These are phyloP conservation scores for Solenodon paradoxus DNA, from an alignment of 2,113 vertebrate genomes.

Conservation along the genomic window DNA sequence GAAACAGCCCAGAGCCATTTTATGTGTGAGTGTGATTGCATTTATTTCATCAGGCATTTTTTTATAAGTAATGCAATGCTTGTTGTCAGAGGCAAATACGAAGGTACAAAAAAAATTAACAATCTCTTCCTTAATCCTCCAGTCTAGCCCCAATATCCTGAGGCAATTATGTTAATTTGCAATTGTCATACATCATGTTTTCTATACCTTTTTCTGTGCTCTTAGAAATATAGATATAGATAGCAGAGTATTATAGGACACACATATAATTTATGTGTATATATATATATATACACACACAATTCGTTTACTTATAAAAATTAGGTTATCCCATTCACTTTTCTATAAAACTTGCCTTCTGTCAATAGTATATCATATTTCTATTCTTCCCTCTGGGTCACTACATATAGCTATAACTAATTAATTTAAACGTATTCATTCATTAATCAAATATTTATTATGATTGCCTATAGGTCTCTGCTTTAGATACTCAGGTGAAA, in stretches of 20 bases:
- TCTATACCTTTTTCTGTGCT: neutral
- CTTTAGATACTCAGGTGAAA: neutral
- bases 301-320: neutral
- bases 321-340: neutral
- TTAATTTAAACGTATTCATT: neutral
- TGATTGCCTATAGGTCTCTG: neutral
- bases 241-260: neutral
- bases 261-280: neutral
- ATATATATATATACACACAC: no score
- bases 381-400: neutral
- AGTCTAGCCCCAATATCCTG: neutral
- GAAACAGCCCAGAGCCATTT: conserved; percentile 12
- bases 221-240: neutral
- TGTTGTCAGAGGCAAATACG: neutral
- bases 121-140: neutral
- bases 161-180: conserved; percentile 24
- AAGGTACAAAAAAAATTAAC: neutral
- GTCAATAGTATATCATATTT: neutral
- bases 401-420: neutral
- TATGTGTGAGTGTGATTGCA: conserved; percentile 12
- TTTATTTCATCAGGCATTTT: conserved; percentile 29
- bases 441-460: conserved; percentile 31
- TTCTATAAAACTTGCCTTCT: neutral
- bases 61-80: conserved; percentile 32
- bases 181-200: neutral